Conservation (phyloP, 2,113 vertebrate genomes). For the Pelvicachromis taeniatus region DNA sequence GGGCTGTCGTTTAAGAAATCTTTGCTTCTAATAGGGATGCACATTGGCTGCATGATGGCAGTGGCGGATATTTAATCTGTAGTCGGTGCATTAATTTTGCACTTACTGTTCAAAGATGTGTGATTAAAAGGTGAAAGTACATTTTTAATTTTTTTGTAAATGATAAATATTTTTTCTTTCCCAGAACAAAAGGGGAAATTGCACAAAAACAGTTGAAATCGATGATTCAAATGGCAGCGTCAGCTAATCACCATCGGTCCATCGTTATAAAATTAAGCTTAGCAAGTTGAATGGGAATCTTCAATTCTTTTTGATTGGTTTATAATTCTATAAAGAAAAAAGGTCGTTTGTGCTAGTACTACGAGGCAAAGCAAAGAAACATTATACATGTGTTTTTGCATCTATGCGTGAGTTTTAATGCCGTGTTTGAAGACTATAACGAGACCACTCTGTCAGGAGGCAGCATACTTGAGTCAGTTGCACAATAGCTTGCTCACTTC, state of each 20-base stretch:
- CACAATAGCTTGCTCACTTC: neutral
- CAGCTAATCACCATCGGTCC: neutral
- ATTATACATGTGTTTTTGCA: neutral
- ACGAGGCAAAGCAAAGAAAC: neutral
- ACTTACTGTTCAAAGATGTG: neutral
- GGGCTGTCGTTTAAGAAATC: neutral
- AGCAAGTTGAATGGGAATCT: neutral
- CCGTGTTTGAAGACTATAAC: neutral
- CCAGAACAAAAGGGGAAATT: neutral
- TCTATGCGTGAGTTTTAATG: neutral
- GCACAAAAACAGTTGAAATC: neutral
- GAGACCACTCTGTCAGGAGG: neutral
- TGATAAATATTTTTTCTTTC: neutral
- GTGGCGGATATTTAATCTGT: neutral
- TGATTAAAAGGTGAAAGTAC: neutral
- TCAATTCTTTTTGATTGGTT: neutral
- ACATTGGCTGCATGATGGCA: neutral
- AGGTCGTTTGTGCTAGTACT: neutral
- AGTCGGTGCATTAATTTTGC: neutral
- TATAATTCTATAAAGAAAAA: neutral
- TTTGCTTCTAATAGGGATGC: neutral
- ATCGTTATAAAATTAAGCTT: neutral
- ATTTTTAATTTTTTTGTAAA: neutral
- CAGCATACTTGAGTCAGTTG: neutral
- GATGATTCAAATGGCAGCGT: neutral